Percentiles rank a stretch among this genome's conserved stretches.
These are phyloP conservation scores for Xestia c-nigrum DNA, from an alignment of 2,888 invertebrate species.

Conservation along the genomic window DNA sequence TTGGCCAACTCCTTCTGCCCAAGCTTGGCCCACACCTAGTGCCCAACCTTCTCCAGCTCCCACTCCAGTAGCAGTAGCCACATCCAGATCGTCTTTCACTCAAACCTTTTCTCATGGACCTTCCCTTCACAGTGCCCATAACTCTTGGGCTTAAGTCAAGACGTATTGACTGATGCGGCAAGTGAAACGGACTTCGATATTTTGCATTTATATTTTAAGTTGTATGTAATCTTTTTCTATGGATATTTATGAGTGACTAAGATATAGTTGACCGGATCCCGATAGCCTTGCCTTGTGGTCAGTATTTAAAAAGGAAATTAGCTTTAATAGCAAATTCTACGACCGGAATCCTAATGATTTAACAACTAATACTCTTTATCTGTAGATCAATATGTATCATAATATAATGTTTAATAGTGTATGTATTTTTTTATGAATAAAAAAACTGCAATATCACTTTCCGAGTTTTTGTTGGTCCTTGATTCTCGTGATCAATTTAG, in stretches of 20 bases:
- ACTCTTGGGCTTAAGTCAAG: conserved; percentile 76
- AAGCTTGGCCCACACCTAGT: conserved; percentile 56
- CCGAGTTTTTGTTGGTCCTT: conserved; percentile 42
- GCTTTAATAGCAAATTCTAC: conserved; percentile 37
- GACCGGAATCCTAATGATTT: conserved; percentile 40
- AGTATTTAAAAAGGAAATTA: conserved; percentile 76
- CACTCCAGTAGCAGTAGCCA: conserved; percentile 76
- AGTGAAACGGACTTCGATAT: conserved; percentile 56
- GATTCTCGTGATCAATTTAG: conserved; percentile 24
- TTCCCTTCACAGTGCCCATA: conserved; percentile 62
- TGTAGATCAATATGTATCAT: conserved; percentile 52
- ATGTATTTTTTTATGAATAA: conserved; percentile 65
- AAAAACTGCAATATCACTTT: conserved; percentile 67
- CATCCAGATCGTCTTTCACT: conserved; percentile 79
- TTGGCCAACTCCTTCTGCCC: conserved; percentile 49
- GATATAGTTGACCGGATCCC: conserved; percentile 73
- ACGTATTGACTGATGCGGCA: not conserved
- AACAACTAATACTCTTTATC: conserved; percentile 42
- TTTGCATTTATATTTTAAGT: conserved; percentile 78
- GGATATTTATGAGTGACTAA: conserved; percentile 72
- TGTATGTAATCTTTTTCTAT: conserved; percentile 56
- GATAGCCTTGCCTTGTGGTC: conserved; percentile 76
- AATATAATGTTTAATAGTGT: conserved; percentile 59
- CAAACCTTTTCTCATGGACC: conserved; percentile 77
- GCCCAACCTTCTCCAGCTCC: conserved; percentile 66